Evolutionary conservation across 2,113 vertebrate species (phyloP).

Genomic region (Hystrix brachyura): DNA sequence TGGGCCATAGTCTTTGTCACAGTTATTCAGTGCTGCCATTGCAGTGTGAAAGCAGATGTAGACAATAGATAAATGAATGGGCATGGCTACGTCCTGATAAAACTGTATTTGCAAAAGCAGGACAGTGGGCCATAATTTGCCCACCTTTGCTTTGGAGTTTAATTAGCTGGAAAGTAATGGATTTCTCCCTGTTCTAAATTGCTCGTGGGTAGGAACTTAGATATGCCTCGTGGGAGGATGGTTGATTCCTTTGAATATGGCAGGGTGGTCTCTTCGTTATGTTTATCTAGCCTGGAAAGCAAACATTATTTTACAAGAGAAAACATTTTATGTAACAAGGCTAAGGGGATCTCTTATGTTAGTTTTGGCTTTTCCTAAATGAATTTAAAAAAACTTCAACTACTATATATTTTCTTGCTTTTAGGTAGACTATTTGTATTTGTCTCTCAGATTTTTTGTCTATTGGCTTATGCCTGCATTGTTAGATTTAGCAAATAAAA

Average conservation of each 20-base stretch:
- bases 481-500: constrained; percentile 33
- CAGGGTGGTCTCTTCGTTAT: neutral
- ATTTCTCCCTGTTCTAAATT: neutral
- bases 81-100: neutral
- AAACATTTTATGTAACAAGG: neutral
- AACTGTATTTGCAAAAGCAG: neutral
- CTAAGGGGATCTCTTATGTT: neutral
- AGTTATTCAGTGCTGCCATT: neutral
- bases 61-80: neutral
- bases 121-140: neutral
- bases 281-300: neutral
- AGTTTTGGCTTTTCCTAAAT: constrained; percentile 26
- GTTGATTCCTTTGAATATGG: neutral
- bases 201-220: neutral
- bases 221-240: neutral
- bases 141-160: neutral
- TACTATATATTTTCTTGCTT: neutral
- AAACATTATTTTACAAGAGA: neutral
- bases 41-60: neutral
- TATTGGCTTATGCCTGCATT: neutral
- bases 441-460: neutral
- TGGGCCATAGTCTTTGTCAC: neutral
- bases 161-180: neutral
- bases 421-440: constrained; percentile 16
- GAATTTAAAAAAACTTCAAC: neutral